Evolutionary conservation across 1,140 invertebrate species (phyloP).

Genomic region (Sinonovacula constricta): DNA sequence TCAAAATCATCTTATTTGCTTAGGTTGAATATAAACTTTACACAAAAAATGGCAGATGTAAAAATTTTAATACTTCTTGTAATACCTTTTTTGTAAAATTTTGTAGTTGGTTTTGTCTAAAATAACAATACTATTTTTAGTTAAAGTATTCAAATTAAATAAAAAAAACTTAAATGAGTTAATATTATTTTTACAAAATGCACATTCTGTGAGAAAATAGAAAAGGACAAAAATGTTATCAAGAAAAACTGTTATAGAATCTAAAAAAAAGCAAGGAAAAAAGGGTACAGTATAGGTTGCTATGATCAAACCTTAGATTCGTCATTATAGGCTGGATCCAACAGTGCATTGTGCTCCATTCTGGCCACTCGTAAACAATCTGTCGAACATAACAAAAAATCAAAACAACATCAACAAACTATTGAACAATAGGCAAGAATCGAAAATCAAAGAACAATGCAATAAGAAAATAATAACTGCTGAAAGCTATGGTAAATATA

Average conservation of each 20-base stretch:
- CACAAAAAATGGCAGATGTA: no score
- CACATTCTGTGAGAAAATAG: not conserved
- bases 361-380: not conserved
- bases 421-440: no score
- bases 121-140: no score
- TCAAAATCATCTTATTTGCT: no score
- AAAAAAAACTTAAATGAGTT: not conserved
- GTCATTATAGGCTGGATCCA: conserved; percentile 37
- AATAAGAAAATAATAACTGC: no score
- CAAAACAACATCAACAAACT: conserved; percentile 41
- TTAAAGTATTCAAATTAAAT: no score
- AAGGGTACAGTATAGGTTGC: not conserved
- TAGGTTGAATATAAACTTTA: no score
- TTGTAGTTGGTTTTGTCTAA: no score
- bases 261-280: not conserved
- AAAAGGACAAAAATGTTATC: not conserved
- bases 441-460: no score
- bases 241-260: not conserved
- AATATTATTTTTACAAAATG: not conserved
- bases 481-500: no score
- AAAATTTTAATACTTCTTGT: no score
- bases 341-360: conserved; percentile 40
- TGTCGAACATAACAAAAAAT: conserved; percentile 23
- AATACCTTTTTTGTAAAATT: no score
- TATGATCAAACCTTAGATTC: conserved; percentile 12